These are phyloP conservation scores for Eurystomus glaucurus DNA, from an alignment of 2,797 vertebrate genomes.

Conservation along the genomic window DNA sequence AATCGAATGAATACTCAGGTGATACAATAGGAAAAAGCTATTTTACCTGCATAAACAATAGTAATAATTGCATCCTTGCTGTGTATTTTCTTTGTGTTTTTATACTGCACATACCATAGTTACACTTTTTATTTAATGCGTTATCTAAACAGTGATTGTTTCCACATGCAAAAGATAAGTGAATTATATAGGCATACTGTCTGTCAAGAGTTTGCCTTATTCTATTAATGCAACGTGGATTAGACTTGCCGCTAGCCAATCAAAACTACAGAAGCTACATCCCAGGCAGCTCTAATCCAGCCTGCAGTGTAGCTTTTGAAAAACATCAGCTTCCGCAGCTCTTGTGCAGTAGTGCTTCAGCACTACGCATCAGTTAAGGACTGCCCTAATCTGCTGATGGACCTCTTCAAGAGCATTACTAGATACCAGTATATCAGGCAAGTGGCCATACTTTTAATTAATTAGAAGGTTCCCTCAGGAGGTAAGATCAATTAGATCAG, in stretches of 20 bases:
- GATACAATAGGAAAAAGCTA: not conserved
- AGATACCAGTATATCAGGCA: not conserved
- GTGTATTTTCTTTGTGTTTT: not conserved
- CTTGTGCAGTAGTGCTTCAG: not conserved
- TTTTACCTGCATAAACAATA: not conserved
- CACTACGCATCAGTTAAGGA: not conserved
- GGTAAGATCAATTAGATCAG: slow-evolving; percentile 35
- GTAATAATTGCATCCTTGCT: not conserved
- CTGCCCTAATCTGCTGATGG: not conserved
- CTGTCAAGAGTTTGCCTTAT: slow-evolving; percentile 1
- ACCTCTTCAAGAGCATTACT: slow-evolving; percentile 10
- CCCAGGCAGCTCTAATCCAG: slow-evolving; percentile 41
- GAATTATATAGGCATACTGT: not conserved
- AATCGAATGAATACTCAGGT: not conserved
- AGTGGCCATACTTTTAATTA: slow-evolving; percentile 51
- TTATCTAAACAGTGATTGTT: not conserved
- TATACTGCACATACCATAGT: not conserved
- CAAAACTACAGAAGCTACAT: not conserved
- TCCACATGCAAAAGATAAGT: not conserved
- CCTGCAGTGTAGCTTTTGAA: not conserved
- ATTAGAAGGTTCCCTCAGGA: slow-evolving; percentile 21
- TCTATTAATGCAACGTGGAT: not conserved
- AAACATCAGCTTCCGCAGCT: slow-evolving; percentile 1
- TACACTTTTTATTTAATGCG: not conserved
- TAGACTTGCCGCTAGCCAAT: slow-evolving; percentile 18